Evolutionary conservation across 30 jellyfish, hydroid and myxozoan genomes (phyloP).

Genomic region (Mastigias papua): DNA sequence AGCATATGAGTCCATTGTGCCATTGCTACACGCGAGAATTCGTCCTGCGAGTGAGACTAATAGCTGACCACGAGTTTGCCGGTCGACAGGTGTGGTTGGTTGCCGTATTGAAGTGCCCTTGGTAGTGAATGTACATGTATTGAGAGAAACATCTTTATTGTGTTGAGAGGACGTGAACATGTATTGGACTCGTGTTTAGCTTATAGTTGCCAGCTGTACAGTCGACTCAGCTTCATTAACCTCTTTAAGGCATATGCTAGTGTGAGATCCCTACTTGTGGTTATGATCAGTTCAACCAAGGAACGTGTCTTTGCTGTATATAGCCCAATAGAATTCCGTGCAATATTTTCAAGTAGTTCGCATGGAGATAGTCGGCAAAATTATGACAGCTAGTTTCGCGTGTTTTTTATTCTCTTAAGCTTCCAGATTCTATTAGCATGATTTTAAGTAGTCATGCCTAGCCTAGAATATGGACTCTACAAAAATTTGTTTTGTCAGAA

Average conservation of each 20-base stretch:
- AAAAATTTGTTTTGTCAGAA: no score
- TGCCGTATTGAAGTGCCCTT: not conserved
- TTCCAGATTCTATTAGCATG: no score
- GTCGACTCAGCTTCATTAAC: not conserved
- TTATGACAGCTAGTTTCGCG: no score
- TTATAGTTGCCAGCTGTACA: not conserved
- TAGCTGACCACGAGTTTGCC: not conserved
- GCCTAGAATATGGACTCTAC: no score
- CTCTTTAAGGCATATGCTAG: not conserved
- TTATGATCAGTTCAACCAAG: not conserved
- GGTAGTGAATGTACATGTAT: not conserved
- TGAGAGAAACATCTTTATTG: not conserved
- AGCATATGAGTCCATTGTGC: not conserved
- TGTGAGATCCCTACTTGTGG: not conserved
- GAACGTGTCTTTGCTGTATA: no score
- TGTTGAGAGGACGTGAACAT: constrained; percentile 1
- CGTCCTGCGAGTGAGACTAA: not conserved
- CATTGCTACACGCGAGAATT: not conserved
- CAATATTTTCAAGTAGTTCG: no score
- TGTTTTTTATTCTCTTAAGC: no score
- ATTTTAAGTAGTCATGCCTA: no score
- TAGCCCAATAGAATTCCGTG: no score
- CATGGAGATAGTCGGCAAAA: no score
- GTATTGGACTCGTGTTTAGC: not conserved
- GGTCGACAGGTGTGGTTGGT: not conserved